Evolutionary conservation across 30 jellyfish, hydroid and myxozoan species (phyloP).

Genomic region (Cassiopea andromeda): DNA sequence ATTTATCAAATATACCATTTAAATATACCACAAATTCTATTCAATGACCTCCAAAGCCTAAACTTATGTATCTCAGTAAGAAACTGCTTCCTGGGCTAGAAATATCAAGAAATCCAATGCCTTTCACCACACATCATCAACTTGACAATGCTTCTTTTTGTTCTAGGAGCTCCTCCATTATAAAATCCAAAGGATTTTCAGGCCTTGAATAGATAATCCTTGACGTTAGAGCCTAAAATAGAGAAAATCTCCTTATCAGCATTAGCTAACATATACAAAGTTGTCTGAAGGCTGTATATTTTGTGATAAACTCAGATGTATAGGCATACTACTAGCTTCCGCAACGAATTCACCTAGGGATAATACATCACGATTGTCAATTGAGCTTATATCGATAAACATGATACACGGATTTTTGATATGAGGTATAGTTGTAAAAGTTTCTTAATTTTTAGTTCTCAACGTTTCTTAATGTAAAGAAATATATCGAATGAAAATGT

Average conservation of each 20-base stretch:
- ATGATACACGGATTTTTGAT: no score
- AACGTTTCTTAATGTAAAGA: no score
- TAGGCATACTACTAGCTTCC: no score
- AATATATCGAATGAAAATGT: no score
- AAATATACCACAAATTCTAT: no score
- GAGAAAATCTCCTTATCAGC: background rate
- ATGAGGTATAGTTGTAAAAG: no score
- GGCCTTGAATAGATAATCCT: constrained; percentile 25
- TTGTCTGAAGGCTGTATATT: background rate
- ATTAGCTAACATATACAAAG: background rate
- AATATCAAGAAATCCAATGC: no score
- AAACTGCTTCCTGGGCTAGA: background rate
- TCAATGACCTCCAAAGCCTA: background rate
- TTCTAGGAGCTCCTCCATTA: constrained; percentile 11
- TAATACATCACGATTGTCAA: no score
- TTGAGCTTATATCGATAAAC: no score
- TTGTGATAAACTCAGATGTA: background rate
- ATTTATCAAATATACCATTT: no score
- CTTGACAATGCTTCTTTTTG: background rate
- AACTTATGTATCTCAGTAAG: background rate
- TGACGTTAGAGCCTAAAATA: constrained; percentile 31
- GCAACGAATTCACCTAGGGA: no score
- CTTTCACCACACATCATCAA: background rate
- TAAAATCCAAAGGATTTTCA: constrained; percentile 45
- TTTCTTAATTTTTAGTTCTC: no score